Evolutionary conservation across 92 coral and sea anemone genomes (phyloP).

Genomic region (Epizoanthus stellaris): DNA sequence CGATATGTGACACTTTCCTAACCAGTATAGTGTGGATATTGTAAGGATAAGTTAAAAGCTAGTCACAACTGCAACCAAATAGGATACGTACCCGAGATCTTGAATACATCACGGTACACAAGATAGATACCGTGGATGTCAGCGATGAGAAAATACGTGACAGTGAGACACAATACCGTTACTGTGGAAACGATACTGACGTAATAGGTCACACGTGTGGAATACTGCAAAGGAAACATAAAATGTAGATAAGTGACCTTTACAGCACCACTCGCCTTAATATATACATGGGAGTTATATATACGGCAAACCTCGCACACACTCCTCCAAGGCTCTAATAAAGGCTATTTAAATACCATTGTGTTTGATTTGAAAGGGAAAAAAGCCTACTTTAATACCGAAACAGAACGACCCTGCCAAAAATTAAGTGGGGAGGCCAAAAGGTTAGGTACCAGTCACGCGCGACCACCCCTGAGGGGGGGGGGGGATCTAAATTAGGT

Average conservation of each 20-base stretch:
- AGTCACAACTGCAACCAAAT: background rate
- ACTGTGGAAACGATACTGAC: conserved; percentile 24
- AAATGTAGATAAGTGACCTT: background rate
- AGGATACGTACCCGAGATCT: conserved; percentile 14
- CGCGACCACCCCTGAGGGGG: too few relatives aligned
- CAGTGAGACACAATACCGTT: conserved; percentile 18
- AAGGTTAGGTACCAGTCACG: too few relatives aligned
- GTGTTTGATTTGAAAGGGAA: too few relatives aligned
- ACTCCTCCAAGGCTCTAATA: too few relatives aligned
- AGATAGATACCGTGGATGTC: conserved; percentile 25
- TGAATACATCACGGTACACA: conserved; percentile 35
- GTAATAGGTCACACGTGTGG: conserved; percentile 33
- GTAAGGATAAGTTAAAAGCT: background rate
- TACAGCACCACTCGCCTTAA: background rate
- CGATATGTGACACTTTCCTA: too few relatives aligned
- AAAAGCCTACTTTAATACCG: too few relatives aligned
- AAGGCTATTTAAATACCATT: too few relatives aligned
- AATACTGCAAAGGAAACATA: conserved; percentile 4
- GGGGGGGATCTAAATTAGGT: too few relatives aligned
- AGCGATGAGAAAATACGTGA: conserved; percentile 24
- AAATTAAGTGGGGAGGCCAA: too few relatives aligned
- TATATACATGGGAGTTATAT: too few relatives aligned
- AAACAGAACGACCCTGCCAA: too few relatives aligned
- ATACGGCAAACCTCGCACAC: background rate
- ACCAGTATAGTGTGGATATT: too few relatives aligned